Conservation (phyloP, 2,797 vertebrate species). For the Phylloscopus collybita region DNA sequence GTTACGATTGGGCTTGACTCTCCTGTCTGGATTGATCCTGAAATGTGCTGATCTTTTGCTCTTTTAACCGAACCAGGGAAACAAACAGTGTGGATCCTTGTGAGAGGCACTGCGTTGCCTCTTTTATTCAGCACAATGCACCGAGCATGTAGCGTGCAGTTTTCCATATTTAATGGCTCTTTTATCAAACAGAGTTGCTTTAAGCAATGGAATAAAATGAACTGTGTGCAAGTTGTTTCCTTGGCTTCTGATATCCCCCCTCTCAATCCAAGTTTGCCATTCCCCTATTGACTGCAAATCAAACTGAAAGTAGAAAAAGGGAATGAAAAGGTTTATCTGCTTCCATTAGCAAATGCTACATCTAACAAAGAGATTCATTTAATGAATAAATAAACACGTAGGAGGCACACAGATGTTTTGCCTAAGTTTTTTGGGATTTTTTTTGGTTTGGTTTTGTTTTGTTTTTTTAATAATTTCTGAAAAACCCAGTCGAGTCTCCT, state of each 20-base stretch:
- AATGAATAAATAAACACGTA: conserved; percentile 68
- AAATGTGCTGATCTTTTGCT: not conserved
- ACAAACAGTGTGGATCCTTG: not conserved
- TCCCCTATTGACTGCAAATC: conserved; percentile 39
- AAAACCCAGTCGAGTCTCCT: conserved; percentile 38
- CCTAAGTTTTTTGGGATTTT: not conserved
- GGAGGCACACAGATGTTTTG: conserved; percentile 62
- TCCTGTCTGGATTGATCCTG: not conserved
- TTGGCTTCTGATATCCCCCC: conserved; percentile 36
- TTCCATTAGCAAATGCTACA: conserved; percentile 23
- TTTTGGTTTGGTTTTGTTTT: no score
- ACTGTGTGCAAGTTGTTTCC: conserved; percentile 45
- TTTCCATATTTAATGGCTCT: conserved; percentile 47
- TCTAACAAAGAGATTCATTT: conserved; percentile 52
- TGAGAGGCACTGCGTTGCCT: not conserved
- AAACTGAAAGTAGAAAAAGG: not conserved
- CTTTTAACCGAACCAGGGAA: not conserved
- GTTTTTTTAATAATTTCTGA: conserved; percentile 21
- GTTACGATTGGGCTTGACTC: not conserved
- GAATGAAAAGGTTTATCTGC: conserved; percentile 14
- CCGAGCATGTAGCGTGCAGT: not conserved
- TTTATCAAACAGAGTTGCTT: conserved; percentile 48
- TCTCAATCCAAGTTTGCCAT: conserved; percentile 37
- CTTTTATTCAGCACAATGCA: not conserved
- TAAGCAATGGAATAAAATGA: conserved; percentile 64